Evolutionary conservation across 2,113 vertebrate genomes (phyloP).

Genomic region (Nothoprocta pentlandii): DNA sequence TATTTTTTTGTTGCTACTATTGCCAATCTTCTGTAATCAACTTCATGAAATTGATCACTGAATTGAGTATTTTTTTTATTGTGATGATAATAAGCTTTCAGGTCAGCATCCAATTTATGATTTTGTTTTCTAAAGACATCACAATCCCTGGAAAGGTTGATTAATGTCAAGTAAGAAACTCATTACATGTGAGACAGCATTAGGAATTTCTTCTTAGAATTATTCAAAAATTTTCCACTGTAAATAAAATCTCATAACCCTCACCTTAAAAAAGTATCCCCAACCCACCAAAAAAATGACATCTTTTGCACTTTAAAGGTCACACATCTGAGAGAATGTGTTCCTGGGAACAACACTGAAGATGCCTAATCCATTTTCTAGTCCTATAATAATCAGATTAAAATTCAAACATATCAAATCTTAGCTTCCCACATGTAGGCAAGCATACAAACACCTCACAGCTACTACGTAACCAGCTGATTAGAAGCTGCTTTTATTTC

Average conservation of each 20-base stretch:
- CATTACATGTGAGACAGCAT: not conserved
- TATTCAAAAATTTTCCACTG: not conserved
- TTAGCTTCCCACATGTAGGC: not conserved
- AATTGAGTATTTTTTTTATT: not conserved
- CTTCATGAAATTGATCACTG: not conserved
- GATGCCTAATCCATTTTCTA: slow-evolving; percentile 28
- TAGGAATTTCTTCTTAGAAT: not conserved
- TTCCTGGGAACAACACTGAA: not conserved
- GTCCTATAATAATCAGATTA: slow-evolving; percentile 34
- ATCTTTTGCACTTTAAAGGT: not conserved
- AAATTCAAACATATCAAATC: slow-evolving; percentile 30
- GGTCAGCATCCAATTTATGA: not conserved
- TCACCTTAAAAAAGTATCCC: not conserved
- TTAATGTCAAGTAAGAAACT: not conserved
- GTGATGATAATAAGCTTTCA: not conserved
- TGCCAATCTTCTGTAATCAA: slow-evolving; percentile 1
- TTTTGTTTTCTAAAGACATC: slow-evolving; percentile 8
- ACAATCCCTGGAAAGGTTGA: not conserved
- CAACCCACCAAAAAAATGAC: not conserved
- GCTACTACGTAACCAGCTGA: not conserved
- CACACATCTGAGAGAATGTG: not conserved
- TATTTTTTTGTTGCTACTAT: not conserved
- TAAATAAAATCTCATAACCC: not conserved
- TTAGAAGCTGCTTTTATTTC: slow-evolving; percentile 49
- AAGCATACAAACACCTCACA: slow-evolving; percentile 6